Base-by-base conservation (phyloP, 2,888 invertebrate genomes). In the Cephus nigrinus region DNA sequence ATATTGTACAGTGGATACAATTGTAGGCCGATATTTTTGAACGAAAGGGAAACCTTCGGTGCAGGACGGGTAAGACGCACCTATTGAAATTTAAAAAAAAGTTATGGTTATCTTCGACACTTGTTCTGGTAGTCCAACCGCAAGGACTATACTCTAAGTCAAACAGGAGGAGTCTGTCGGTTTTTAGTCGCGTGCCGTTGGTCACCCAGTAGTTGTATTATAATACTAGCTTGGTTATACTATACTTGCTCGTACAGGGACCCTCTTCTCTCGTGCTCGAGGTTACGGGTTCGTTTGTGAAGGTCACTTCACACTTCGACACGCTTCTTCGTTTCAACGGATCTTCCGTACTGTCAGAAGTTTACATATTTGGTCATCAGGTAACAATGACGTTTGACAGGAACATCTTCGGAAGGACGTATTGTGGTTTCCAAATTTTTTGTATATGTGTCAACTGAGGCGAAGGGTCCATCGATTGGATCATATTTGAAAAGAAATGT, bases 111-210 rank as follows among this genome's bases (percentile, higher is more conserved):
- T 55, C 55, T 2, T 9, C 2, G 23, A 55, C 55, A 55, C 55
- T 55, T 9, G 55, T 55, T 55, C 55, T 55, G 55, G 55, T 23
- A 35, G 55, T 23, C 23, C 55, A 9, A 55, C 55, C 55, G 2
- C 55, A 55, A 55, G 23, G 23, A 55, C 23, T 55, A 5, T 55
- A 55, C 23, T 55, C 55, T 23, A 55, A 55, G 23, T 55, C 55
- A 55, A 23, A 23, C 55, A 55, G 55, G 23, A 55, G 55, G 55
- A 55, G 55, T 23, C 55, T 55, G 32, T 71, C 71, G 71, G 71
- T 71, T 71, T 55, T 71, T 71, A 33, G 71, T 71, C 71, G 71
- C 71, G 71, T 71, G 71, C 71, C 71, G 71, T 71, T 71, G 71
- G 71, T 71, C 71, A 31, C 71, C 71, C 71, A 55, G 71, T 71